These are phyloP conservation scores for Henicopernis longicauda DNA, from an alignment of 2,113 vertebrate species.

Conservation along the genomic window DNA sequence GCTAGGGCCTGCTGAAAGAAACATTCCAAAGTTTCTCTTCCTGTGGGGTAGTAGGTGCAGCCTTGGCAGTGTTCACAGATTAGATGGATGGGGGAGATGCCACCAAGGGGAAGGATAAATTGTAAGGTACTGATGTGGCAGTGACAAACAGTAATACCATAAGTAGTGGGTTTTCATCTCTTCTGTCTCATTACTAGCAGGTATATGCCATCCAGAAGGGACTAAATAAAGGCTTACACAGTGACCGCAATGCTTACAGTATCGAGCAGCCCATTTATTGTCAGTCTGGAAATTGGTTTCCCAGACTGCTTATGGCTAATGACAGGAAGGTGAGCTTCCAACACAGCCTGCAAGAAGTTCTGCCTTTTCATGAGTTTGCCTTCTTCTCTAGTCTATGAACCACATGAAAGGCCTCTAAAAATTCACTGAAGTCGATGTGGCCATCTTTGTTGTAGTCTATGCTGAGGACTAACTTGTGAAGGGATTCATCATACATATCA, in stretches of 20 bases:
- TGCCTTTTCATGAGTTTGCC: background rate
- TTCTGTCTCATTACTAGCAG: background rate
- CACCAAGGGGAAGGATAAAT: background rate
- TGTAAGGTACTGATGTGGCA: background rate
- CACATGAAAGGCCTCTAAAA: constrained; percentile 91
- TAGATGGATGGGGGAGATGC: background rate
- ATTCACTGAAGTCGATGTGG: constrained; percentile 95
- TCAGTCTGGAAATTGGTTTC: background rate
- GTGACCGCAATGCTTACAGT: background rate
- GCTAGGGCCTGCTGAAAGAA: background rate
- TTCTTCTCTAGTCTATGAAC: constrained; percentile 84
- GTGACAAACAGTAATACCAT: background rate
- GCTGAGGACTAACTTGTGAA: constrained; percentile 83
- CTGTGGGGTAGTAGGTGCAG: background rate
- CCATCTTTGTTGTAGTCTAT: constrained; percentile 97
- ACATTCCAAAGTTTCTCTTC: background rate
- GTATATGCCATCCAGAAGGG: background rate
- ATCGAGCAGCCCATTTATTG: background rate
- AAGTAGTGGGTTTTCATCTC: background rate
- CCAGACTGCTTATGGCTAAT: background rate
- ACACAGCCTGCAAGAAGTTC: background rate
- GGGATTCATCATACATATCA: constrained; percentile 69
- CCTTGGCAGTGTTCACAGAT: background rate
- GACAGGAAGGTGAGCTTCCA: background rate
- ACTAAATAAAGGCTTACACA: background rate